phyloP scores from a whole-genome alignment of 1,140 invertebrate genomes.

The Argopecten irradians region DNA sequence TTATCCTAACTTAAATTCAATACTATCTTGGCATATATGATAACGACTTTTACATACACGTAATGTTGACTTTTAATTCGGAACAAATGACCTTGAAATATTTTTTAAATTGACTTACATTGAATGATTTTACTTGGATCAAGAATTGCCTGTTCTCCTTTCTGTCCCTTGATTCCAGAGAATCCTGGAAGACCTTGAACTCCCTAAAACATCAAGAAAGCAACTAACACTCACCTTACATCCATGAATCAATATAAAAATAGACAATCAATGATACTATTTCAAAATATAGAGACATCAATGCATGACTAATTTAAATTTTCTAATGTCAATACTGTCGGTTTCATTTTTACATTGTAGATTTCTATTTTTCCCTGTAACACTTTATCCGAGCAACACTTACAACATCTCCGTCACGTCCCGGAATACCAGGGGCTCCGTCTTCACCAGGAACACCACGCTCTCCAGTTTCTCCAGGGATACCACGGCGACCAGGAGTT shows the following conservation, averaged over 20 bases:
- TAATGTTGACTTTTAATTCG: too few species aligned
- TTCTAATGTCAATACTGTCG: too few species aligned
- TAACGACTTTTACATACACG: too few species aligned
- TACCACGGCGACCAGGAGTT: constrained; percentile 59
- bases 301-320: not conserved
- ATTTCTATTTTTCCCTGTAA: too few species aligned
- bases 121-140: not conserved
- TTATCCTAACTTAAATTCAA: too few species aligned
- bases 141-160: constrained; percentile 54
- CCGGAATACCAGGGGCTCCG: constrained; percentile 55
- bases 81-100: not conserved
- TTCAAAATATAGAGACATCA: not conserved
- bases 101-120: not conserved
- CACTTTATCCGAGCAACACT: not conserved
- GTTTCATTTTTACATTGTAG: too few species aligned
- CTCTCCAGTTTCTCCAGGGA: constrained; percentile 49
- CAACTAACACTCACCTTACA: not conserved
- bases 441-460: constrained; percentile 44
- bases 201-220: constrained; percentile 32
- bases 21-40: too few species aligned
- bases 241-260: not conserved
- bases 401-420: constrained; percentile 58
- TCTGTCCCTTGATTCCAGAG: constrained; percentile 52
- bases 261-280: not conserved
- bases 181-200: constrained; percentile 51